These are phyloP conservation scores for Chaetogeoica ovagalla DNA, from an alignment of 2,888 invertebrate genomes.

Conservation along the genomic window DNA sequence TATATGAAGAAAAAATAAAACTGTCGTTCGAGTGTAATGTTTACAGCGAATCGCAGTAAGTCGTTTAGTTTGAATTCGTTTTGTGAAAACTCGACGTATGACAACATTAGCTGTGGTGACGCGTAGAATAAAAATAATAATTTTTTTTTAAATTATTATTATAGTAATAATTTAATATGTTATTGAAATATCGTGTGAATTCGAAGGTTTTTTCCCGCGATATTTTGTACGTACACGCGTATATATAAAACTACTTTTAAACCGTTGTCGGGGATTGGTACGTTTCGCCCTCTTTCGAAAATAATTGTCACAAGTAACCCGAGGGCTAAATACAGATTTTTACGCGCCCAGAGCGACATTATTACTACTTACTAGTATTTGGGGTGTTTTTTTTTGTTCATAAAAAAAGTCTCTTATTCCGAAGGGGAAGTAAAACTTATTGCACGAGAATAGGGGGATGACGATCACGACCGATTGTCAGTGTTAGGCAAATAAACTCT, in stretches of 20 bases:
- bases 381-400: constrained; percentile 32
- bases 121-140: no score
- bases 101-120: no score
- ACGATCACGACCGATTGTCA: constrained; percentile 23
- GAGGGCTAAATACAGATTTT: constrained; percentile 32
- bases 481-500: constrained; percentile 23
- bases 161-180: no score
- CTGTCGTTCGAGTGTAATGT: no score
- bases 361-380: constrained; percentile 6
- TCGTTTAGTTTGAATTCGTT: no score
- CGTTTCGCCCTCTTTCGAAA: background rate
- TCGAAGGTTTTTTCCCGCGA: background rate
- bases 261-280: background rate
- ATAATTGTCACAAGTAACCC: constrained; percentile 42
- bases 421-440: constrained; percentile 32
- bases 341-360: background rate
- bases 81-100: background rate
- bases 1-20: no score
- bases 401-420: constrained; percentile 1
- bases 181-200: background rate
- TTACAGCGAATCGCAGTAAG: no score
- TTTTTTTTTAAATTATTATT: no score
- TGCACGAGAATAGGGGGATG: constrained; percentile 13
- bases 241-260: background rate
- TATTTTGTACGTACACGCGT: background rate